A percentile compares a stretch with the other conserved stretches of the same genome.
These are phyloP conservation scores for Musca vetustissima DNA, from an alignment of 1,140 invertebrate species.

Conservation along the genomic window DNA sequence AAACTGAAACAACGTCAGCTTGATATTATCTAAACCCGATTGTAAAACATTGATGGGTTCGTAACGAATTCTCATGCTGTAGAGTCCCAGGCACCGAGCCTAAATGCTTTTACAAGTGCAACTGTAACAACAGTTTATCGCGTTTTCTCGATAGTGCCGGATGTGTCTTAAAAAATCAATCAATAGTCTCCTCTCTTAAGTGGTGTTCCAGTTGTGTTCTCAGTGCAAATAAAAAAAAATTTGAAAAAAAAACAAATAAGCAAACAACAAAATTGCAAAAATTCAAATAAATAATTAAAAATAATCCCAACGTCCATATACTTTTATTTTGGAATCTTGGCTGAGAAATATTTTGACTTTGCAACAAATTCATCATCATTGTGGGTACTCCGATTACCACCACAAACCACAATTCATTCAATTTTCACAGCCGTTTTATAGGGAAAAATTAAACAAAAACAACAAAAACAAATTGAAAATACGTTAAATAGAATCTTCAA, in stretches of 20 bases:
- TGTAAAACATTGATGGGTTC: no score
- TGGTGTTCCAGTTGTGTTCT: not conserved
- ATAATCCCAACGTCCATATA: not conserved
- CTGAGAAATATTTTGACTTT: constrained; percentile 4
- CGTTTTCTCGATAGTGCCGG: constrained; percentile 49
- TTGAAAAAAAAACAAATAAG: no score
- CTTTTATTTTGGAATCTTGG: not conserved
- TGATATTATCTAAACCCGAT: no score
- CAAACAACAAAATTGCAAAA: constrained; percentile 6
- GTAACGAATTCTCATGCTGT: not conserved
- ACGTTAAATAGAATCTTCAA: not conserved
- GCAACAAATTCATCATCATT: not conserved
- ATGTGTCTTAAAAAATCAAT: constrained; percentile 35
- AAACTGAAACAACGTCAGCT: no score
- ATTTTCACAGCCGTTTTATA: not conserved
- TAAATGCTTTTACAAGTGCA: constrained; percentile 47
- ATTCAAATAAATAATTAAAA: not conserved
- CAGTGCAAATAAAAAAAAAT: constrained; percentile 12
- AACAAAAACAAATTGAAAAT: not conserved
- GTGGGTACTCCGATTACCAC: not conserved
- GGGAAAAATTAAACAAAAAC: no score
- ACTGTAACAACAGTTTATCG: constrained; percentile 49
- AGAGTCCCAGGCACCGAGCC: constrained; percentile 32
- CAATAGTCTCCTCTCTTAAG: constrained; percentile 1
- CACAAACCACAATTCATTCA: constrained; percentile 18